Conservation (phyloP, 1,140 invertebrate genomes). For the Campodea augens region DNA sequence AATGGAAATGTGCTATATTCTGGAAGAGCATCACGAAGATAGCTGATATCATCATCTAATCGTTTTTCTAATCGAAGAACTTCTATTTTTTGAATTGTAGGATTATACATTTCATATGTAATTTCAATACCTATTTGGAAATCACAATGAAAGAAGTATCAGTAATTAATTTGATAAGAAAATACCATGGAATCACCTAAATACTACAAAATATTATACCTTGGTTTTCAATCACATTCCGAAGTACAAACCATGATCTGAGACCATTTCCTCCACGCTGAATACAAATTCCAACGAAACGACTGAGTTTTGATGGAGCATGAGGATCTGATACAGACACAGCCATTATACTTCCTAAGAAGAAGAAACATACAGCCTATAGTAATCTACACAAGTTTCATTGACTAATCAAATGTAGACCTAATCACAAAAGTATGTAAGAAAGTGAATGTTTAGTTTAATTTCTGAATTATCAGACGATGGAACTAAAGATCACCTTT, state of each 20-base stretch:
- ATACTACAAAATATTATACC: slow-evolving; percentile 31
- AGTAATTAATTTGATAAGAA: slow-evolving; percentile 8
- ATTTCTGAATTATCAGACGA: too few species aligned
- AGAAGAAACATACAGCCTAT: slow-evolving; percentile 10
- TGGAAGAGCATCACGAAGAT: slow-evolving; percentile 77
- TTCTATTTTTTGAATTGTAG: slow-evolving; percentile 73
- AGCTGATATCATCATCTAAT: slow-evolving; percentile 73
- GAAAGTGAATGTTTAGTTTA: too few species aligned
- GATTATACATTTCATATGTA: slow-evolving; percentile 83
- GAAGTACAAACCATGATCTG: slow-evolving; percentile 58
- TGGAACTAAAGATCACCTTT: too few species aligned
- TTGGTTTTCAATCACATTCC: slow-evolving; percentile 84
- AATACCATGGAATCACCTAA: slow-evolving; percentile 3
- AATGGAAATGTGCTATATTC: slow-evolving; percentile 87
- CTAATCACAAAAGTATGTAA: too few species aligned
- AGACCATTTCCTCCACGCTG: slow-evolving; percentile 58
- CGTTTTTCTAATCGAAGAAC: slow-evolving; percentile 80
- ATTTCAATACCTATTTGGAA: slow-evolving; percentile 52
- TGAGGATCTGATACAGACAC: slow-evolving; percentile 79
- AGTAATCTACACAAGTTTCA: too few species aligned
- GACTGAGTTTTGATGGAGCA: slow-evolving; percentile 60
- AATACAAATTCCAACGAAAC: slow-evolving; percentile 96
- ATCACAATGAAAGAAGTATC: slow-evolving; percentile 8
- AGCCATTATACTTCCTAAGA: slow-evolving; percentile 66
- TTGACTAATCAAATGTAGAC: too few species aligned